These are phyloP conservation scores for Hyppa rectilinea DNA, from an alignment of 2,888 invertebrate species.

Conservation along the genomic window DNA sequence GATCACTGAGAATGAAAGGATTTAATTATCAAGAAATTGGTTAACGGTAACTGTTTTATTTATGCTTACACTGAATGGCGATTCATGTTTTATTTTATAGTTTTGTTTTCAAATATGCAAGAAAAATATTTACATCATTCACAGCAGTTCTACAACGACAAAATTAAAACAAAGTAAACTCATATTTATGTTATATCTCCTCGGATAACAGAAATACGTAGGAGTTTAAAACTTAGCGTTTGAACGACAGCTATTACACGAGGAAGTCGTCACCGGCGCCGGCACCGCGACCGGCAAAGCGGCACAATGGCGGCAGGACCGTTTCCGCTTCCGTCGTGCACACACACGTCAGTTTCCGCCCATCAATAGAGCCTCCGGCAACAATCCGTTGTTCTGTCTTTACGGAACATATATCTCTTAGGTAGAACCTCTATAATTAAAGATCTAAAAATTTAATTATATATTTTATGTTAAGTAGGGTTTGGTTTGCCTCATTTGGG, in stretches of 20 bases:
- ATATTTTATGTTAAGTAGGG: background rate
- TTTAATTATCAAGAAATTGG: conserved; percentile 13
- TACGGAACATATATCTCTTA: conserved; percentile 44
- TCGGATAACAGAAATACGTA: conserved; percentile 5
- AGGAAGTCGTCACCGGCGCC: conserved; percentile 45
- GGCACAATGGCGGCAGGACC: conserved; percentile 71
- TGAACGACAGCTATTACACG: conserved; percentile 32
- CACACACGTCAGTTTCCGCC: conserved; percentile 72
- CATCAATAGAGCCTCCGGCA: conserved; percentile 68
- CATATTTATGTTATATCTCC: background rate
- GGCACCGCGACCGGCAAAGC: conserved; percentile 60
- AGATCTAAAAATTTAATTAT: background rate
- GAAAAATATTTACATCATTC: background rate
- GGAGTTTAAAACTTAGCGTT: conserved; percentile 18
- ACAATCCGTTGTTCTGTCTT: conserved; percentile 55
- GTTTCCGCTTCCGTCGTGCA: conserved; percentile 70
- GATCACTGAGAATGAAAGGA: background rate
- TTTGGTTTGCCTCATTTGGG: conserved; percentile 11
- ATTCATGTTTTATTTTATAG: too few species aligned
- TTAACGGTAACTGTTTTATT: background rate
- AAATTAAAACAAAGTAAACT: background rate
- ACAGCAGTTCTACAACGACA: background rate
- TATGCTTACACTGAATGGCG: background rate
- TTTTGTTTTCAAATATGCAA: background rate
- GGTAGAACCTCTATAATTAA: conserved; percentile 4